Conservation (phyloP, 2,797 vertebrate species). For the Amblyraja radiata region DNA sequence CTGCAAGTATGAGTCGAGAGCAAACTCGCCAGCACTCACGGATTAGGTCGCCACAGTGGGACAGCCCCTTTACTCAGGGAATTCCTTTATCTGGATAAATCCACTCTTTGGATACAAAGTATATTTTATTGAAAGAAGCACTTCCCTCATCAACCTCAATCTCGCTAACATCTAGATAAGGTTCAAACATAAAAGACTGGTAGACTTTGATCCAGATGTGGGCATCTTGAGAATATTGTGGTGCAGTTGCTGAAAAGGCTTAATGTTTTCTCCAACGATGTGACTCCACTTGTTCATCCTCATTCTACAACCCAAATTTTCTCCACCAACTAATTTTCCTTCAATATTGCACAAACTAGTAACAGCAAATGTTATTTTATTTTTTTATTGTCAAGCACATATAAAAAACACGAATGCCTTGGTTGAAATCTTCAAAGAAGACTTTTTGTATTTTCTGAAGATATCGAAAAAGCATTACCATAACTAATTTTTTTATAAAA, state of each 20-base stretch:
- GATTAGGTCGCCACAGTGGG: too few relatives aligned
- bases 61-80: not conserved
- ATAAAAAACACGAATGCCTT: not conserved
- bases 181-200: not conserved
- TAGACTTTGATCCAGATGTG: not conserved
- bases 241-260: not conserved
- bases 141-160: not conserved
- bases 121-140: not conserved
- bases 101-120: not conserved
- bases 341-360: not conserved
- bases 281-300: not conserved
- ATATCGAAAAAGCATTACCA: not conserved
- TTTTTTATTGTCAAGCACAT: conserved; percentile 10
- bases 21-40: too few relatives aligned
- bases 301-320: not conserved
- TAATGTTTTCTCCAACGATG: not conserved
- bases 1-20: too few relatives aligned
- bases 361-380: not conserved
- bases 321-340: not conserved
- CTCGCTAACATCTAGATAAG: not conserved
- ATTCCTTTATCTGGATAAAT: not conserved
- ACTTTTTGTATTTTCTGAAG: not conserved
- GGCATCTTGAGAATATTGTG: not conserved
- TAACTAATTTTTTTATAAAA: conserved; percentile 3
- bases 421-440: not conserved